phyloP scores from a whole-genome alignment of 2,113 vertebrate genomes.

The Toxotes jaculatrix region DNA sequence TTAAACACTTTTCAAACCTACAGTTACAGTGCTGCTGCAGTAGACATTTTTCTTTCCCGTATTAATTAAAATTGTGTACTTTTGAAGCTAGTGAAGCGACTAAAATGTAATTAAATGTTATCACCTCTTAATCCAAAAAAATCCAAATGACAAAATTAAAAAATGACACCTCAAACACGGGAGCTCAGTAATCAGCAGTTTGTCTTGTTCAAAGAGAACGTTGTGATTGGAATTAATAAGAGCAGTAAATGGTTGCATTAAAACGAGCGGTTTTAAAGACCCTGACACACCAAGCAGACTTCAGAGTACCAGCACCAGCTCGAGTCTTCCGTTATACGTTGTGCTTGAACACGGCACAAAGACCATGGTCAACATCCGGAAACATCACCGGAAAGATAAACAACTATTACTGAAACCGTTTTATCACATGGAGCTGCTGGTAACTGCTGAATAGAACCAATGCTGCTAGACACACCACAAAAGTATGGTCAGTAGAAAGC shows the following conservation, averaged over 20 bases:
- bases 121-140: slow-evolving; percentile 20
- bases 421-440: not conserved
- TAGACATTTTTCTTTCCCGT: not conserved
- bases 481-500: not conserved
- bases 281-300: not conserved
- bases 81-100: slow-evolving; percentile 23
- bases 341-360: not conserved
- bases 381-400: not conserved
- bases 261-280: not conserved
- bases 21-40: not conserved
- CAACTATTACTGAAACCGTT: not conserved
- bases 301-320: slow-evolving; percentile 3
- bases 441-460: not conserved
- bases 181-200: slow-evolving; percentile 13
- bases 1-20: no score
- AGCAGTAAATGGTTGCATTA: not conserved
- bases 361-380: not conserved
- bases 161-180: slow-evolving; percentile 17
- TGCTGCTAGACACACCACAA: no score
- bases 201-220: slow-evolving; percentile 35
- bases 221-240: slow-evolving; percentile 31
- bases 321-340: not conserved
- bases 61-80: slow-evolving; percentile 35
- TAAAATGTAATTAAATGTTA: slow-evolving; percentile 13
- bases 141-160: slow-evolving; percentile 14